phyloP scores from a whole-genome alignment of 2,888 invertebrate species.

The Scaptomyza flava region DNA sequence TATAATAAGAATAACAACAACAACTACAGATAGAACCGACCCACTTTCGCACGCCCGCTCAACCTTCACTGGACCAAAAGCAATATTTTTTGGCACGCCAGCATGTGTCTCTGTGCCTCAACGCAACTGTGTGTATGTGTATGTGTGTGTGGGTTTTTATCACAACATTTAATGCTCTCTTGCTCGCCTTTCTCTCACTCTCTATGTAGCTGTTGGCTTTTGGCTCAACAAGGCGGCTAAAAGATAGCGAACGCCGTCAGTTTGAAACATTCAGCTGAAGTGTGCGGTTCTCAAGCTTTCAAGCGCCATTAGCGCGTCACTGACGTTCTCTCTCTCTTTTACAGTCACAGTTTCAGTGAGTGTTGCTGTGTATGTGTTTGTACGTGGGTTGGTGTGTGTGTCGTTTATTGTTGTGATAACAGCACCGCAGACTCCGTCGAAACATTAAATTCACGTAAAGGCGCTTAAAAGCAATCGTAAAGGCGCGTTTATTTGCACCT shows the following conservation, averaged over 20 bases:
- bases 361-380: slow-evolving; percentile 4
- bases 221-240: slow-evolving; percentile 36
- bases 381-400: slow-evolving; percentile 3
- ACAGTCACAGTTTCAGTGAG: slow-evolving; percentile 24
- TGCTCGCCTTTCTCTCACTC: background rate
- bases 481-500: slow-evolving; percentile 15
- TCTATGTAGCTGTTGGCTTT: slow-evolving; percentile 12
- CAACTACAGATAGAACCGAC: slow-evolving; percentile 32
- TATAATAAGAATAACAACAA: slow-evolving; percentile 11
- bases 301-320: slow-evolving; percentile 56
- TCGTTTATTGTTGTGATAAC: slow-evolving; percentile 60
- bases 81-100: slow-evolving; percentile 45
- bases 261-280: slow-evolving; percentile 76
- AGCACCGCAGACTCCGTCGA: slow-evolving; percentile 24
- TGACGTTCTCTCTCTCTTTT: slow-evolving; percentile 11
- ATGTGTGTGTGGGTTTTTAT: slow-evolving; percentile 50
- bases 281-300: slow-evolving; percentile 68
- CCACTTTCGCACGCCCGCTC: slow-evolving; percentile 50
- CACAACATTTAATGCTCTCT: slow-evolving; percentile 61
- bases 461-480: slow-evolving; percentile 39
- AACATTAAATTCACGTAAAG: slow-evolving; percentile 63
- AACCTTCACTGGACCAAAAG: slow-evolving; percentile 48
- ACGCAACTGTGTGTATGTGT: slow-evolving; percentile 4
- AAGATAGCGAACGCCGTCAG: slow-evolving; percentile 70
- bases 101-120: slow-evolving; percentile 35